A percentile compares a stretch with the other conserved stretches of the same genome.
These are phyloP conservation scores for Drosophila nannoptera DNA, from an alignment of 1,140 invertebrate species.

Conservation along the genomic window DNA sequence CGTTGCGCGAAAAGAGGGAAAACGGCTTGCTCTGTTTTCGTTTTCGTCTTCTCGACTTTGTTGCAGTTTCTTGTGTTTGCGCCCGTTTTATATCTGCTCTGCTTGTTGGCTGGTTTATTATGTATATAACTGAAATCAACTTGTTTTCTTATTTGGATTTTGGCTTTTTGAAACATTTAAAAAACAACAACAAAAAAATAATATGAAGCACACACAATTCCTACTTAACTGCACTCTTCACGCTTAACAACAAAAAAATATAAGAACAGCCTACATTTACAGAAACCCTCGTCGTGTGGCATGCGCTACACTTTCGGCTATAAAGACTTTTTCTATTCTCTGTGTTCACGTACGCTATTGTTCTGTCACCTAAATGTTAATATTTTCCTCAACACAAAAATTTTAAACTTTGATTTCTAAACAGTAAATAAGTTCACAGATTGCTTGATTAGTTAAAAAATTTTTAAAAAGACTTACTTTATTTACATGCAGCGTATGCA, in stretches of 20 bases:
- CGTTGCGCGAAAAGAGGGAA: slow-evolving; percentile 20
- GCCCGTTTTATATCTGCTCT: slow-evolving; percentile 20
- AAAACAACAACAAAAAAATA: slow-evolving; percentile 31
- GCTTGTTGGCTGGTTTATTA: slow-evolving; percentile 14
- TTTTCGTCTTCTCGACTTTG: slow-evolving; percentile 46
- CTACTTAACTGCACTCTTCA: slow-evolving; percentile 70
- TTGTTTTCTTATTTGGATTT: slow-evolving; percentile 33
- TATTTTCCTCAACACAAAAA: neutral
- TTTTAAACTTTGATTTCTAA: neutral
- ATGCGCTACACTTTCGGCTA: slow-evolving; percentile 30
- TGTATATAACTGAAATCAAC: slow-evolving; percentile 39
- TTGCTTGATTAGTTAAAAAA: neutral
- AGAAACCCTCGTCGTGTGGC: slow-evolving; percentile 64
- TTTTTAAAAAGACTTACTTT: neutral
- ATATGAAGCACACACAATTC: slow-evolving; percentile 45
- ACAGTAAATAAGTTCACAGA: neutral
- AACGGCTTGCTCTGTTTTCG: slow-evolving; percentile 41
- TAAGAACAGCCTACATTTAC: slow-evolving; percentile 64
- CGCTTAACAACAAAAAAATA: slow-evolving; percentile 72
- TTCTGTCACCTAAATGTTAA: neutral
- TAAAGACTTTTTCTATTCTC: neutral
- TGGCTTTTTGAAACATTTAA: slow-evolving; percentile 57
- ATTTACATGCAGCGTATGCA: slow-evolving; percentile 21
- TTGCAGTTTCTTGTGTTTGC: slow-evolving; percentile 37
- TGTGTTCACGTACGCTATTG: neutral